phyloP scores from a whole-genome alignment of 2,797 vertebrate genomes.

The Pelobates cultripes region DNA sequence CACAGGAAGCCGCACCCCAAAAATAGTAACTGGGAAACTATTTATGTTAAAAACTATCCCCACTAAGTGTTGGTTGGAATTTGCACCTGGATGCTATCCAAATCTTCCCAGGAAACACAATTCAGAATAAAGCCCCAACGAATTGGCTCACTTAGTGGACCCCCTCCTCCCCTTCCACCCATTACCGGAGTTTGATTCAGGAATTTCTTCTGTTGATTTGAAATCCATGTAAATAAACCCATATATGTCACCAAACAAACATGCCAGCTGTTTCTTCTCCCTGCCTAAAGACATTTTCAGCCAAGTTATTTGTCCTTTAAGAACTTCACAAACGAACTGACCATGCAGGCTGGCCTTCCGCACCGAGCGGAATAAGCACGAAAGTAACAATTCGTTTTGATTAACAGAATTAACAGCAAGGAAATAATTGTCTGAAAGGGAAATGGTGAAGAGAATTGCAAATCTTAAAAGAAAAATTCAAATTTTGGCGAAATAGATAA shows the following conservation, averaged over 20 bases:
- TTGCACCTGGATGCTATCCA: slow-evolving; percentile 45
- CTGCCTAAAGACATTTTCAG: background rate
- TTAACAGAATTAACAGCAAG: too few species aligned
- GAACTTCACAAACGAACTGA: background rate
- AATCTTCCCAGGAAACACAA: slow-evolving; percentile 51
- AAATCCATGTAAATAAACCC: slow-evolving; percentile 53
- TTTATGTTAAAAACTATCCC: slow-evolving; percentile 33
- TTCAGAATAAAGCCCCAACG: slow-evolving; percentile 31
- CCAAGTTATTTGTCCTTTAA: background rate
- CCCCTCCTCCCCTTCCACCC: slow-evolving; percentile 31
- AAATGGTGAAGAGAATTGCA: too few species aligned
- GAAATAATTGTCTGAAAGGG: too few species aligned
- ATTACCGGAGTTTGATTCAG: slow-evolving; percentile 47
- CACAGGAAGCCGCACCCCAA: slow-evolving; percentile 52
- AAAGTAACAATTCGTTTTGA: too few species aligned
- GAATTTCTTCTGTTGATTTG: slow-evolving; percentile 52
- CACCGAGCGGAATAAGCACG: slow-evolving; percentile 22
- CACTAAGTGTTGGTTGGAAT: slow-evolving; percentile 44
- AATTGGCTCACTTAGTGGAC: slow-evolving; percentile 19
- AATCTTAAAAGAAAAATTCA: too few species aligned
- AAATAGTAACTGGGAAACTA: slow-evolving; percentile 48
- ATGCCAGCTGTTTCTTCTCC: slow-evolving; percentile 52
- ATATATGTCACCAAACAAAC: slow-evolving; percentile 56
- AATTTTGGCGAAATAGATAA: too few species aligned
- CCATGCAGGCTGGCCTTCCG: background rate